Evolutionary conservation across 2,113 vertebrate genomes (phyloP).

Genomic region (Upupa epops): DNA sequence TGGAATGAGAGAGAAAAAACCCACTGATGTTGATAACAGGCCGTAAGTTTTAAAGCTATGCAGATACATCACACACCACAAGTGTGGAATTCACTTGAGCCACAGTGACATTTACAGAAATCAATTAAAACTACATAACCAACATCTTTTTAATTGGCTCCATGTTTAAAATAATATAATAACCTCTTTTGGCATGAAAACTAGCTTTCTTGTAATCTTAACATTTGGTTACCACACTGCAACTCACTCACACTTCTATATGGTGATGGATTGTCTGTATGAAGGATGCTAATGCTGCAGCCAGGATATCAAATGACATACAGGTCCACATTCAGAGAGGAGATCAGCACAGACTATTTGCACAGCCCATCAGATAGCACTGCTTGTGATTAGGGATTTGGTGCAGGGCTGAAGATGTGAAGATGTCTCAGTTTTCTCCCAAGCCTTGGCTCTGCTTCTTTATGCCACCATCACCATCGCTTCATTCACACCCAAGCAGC

Average conservation of each 20-base stretch:
- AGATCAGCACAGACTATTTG: neutral
- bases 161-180: neutral
- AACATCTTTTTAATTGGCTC: neutral
- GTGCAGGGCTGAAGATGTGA: neutral
- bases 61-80: neutral
- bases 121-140: neutral
- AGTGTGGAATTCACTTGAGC: neutral
- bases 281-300: neutral
- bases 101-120: neutral
- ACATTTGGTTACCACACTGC: too few relatives aligned
- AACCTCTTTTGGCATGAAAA: neutral
- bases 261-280: fast-evolving
- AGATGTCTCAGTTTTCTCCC: neutral
- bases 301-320: neutral
- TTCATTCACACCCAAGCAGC: neutral
- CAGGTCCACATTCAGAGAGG: neutral
- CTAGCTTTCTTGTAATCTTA: neutral
- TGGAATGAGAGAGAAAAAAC: fast-evolving
- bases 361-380: neutral
- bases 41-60: neutral
- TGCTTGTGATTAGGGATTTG: neutral
- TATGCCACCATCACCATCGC: fast-evolving
- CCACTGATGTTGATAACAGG: fast-evolving
- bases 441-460: neutral
- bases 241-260: neutral